These are phyloP conservation scores for Chrysotoxum bicinctum DNA, from an alignment of 2,888 invertebrate genomes.

Conservation along the genomic window DNA sequence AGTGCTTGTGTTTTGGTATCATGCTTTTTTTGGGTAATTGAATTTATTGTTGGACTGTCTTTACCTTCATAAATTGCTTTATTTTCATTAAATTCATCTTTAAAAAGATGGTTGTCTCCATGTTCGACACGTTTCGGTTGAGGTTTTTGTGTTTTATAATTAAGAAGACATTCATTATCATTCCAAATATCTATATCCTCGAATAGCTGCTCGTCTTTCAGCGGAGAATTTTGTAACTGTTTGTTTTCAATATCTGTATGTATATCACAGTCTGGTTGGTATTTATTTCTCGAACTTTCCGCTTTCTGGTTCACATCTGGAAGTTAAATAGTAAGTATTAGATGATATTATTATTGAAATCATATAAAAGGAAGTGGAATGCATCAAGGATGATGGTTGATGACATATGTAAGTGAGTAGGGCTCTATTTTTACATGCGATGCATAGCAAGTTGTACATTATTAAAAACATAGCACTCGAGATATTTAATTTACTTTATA, in stretches of 20 bases:
- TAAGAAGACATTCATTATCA: constrained; percentile 45
- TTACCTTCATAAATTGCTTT: neutral
- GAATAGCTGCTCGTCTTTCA: constrained; percentile 38
- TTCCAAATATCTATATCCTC: constrained; percentile 62
- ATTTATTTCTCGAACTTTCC: neutral
- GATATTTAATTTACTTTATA: too few relatives aligned
- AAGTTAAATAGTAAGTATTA: neutral
- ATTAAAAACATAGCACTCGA: too few relatives aligned
- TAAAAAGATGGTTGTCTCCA: neutral
- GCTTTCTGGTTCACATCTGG: neutral
- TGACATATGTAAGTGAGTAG: too few relatives aligned
- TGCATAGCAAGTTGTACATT: too few relatives aligned
- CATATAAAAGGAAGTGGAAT: too few relatives aligned
- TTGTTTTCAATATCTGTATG: neutral
- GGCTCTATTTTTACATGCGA: too few relatives aligned
- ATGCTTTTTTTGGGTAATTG: neutral
- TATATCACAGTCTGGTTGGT: constrained; percentile 28
- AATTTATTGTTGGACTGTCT: neutral
- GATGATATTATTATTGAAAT: neutral
- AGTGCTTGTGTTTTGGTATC: neutral
- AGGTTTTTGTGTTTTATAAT: constrained; percentile 50
- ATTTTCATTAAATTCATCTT: neutral
- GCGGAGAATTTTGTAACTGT: neutral
- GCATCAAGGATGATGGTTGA: too few relatives aligned
- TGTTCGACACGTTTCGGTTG: neutral